Evolutionary conservation across 2,888 invertebrate species (phyloP), one percentile per base, ranked within the genome.

Genomic region (Amorpha juglandis): DNA sequence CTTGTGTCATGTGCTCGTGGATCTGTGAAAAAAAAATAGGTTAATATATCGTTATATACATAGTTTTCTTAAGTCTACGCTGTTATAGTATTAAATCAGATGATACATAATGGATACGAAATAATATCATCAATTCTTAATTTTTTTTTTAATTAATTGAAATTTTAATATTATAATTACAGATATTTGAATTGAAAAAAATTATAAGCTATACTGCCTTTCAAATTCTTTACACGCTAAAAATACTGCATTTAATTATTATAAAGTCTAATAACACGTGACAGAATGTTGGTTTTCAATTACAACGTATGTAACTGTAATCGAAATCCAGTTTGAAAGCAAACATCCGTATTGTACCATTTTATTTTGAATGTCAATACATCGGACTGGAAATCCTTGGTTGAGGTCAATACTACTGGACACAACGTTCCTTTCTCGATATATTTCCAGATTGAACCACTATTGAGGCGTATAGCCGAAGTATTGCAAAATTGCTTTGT

Each of bases 1-100:
- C 96, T 82, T 95, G 89, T 75, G 97, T 96, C 98, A 98, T 98
- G 86, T 96, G 96, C 93, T 96, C 96, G 95, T 98, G 98, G 84
- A 98, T 95, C 98, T 98, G 96, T 64, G 95, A 96, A 85, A 84
- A 87, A 79, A 77, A 78, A 70, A 74, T 72, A 69, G 11, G 16
- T 64, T 38, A 33, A 42, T 42, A 8, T 4, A 27, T 19, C 14
- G 16, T 55, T 35, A 7, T 55, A 38, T 38, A 38, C 7, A 38
- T 38, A 38, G 1, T 38, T 4, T 27, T 27, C 27, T 27, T 27
- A 4, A 27, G 4, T 27, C 27, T 27, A 27, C 27, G 27, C 27
- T 27, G 27, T 27, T 27, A 27, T 27, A 27, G 27, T 27, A 27
- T 27, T 27, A 27, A 27, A 27, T 27, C 27, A 27, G 27, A 27